Base-by-base conservation (phyloP, 2,113 vertebrate genomes). In the Perca fluviatilis region DNA sequence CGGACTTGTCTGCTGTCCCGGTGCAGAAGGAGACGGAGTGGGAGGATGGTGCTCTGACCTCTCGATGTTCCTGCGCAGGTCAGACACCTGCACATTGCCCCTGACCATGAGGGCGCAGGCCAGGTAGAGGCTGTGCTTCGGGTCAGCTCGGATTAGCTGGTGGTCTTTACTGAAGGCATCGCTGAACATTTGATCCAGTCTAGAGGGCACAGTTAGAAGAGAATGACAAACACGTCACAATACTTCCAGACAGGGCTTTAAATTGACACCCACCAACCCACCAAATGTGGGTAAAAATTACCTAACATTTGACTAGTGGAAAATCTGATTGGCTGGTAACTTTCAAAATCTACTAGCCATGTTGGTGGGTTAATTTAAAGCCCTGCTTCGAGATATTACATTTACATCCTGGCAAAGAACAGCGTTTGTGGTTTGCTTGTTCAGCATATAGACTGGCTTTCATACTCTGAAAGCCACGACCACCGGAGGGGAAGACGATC, bases 161-260 rank as follows among this genome's bases (percentile, higher is more conserved):
- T 99, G 96, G 77, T 98, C 97, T 94, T 97, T 99, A 65, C 97
- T 98, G 91, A 99, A 99, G 11, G 97, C 97, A 80, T 99, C 98
- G 61, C 96, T 98, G 94, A 99, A 99, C 97, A 99, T 98, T 90
- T 99, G 98, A 93, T 99, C 97, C 95, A 99, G 83, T 72, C 98
- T 99, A 16, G 12, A 83, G 33, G 13, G 1, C 9, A 78, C 6
- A 40, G 61, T 14, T 3, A 78, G 84, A 68, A 36, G 15, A 86
- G 3, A 8, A 27, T 6, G 6, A 49, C 13, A 61, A 30, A 36
- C 30, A 75, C 50, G 3, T 30, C 6, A 73, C 43, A 49, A 36
- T 49, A 16, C 5, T 18, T 61, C 11, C 21, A 47, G 11, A 43
- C 40, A 43, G 10, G 40, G 40, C 10, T 43, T 43, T 43, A 43